These are phyloP conservation scores for Latheticus oryzae DNA, from an alignment of 2,888 invertebrate species.

Conservation along the genomic window DNA sequence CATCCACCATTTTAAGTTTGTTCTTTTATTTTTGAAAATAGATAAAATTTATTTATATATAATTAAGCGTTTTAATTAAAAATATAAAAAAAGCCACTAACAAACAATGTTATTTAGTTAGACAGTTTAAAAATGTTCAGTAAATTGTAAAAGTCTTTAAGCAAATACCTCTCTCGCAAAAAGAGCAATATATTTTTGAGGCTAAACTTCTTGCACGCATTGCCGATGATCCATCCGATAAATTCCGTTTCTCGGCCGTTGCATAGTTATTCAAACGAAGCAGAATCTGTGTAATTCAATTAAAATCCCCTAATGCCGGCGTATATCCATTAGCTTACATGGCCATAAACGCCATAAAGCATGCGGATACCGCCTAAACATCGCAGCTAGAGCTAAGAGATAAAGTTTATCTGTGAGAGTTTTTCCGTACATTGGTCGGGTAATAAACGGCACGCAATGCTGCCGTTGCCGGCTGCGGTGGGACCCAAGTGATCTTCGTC, in stretches of 20 bases:
- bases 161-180: no score
- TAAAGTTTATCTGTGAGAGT: constrained; percentile 43
- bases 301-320: constrained; percentile 44
- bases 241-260: constrained; percentile 26
- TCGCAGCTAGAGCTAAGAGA: constrained; percentile 39
- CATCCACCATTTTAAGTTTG: no score
- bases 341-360: constrained; percentile 44
- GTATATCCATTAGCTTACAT: constrained; percentile 43
- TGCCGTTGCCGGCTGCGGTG: no score
- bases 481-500: constrained; percentile 36
- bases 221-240: constrained; percentile 22
- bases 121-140: no score
- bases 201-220: not conserved
- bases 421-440: constrained; percentile 43
- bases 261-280: constrained; percentile 28
- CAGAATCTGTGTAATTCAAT: constrained; percentile 41
- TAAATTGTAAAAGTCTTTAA: no score
- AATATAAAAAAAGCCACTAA: no score
- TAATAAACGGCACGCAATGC: constrained; percentile 43
- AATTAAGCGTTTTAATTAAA: no score
- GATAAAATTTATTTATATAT: no score
- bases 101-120: no score
- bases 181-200: no score
- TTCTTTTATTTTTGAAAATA: no score
- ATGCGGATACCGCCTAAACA: constrained; percentile 40